Conservation (phyloP, 92 coral and sea anemone genomes). For the Heliopora coerulea region DNA sequence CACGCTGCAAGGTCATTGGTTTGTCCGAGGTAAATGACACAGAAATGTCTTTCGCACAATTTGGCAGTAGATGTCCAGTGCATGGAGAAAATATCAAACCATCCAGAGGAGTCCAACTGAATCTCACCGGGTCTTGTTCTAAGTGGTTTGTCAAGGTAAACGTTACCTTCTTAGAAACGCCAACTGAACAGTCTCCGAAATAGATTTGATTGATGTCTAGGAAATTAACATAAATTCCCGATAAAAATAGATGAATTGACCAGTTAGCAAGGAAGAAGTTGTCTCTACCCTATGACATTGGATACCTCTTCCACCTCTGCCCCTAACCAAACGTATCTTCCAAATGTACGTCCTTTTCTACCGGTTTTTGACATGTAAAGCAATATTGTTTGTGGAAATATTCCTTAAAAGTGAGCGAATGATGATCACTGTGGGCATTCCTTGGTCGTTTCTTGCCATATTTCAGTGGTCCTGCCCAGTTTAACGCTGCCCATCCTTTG, state of each 20-base stretch:
- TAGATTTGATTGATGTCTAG: constrained; percentile 76
- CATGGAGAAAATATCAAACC: constrained; percentile 87
- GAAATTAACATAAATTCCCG: not conserved
- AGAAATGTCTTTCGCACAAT: constrained; percentile 88
- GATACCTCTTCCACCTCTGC: no score
- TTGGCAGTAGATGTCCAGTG: constrained; percentile 84
- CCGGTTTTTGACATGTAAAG: no score
- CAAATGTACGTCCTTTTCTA: no score
- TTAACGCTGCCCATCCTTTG: no score
- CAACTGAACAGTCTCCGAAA: constrained; percentile 91
- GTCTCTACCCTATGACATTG: no score
- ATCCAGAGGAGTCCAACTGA: constrained; percentile 89
- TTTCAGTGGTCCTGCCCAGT: no score
- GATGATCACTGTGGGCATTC: no score
- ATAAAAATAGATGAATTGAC: not conserved
- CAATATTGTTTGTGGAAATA: no score
- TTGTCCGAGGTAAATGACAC: constrained; percentile 68
- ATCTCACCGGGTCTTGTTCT: constrained; percentile 77
- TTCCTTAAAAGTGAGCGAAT: no score
- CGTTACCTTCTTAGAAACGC: constrained; percentile 80
- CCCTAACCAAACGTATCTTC: no score
- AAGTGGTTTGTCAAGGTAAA: constrained; percentile 95
- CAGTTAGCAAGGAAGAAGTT: no score
- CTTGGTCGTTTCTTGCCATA: no score
- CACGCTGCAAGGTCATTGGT: constrained; percentile 67